A percentile compares a stretch with the other conserved stretches of the same genome.
phyloP scores from a whole-genome alignment of 2,113 vertebrate genomes.

The Girardinichthys multiradiatus region DNA sequence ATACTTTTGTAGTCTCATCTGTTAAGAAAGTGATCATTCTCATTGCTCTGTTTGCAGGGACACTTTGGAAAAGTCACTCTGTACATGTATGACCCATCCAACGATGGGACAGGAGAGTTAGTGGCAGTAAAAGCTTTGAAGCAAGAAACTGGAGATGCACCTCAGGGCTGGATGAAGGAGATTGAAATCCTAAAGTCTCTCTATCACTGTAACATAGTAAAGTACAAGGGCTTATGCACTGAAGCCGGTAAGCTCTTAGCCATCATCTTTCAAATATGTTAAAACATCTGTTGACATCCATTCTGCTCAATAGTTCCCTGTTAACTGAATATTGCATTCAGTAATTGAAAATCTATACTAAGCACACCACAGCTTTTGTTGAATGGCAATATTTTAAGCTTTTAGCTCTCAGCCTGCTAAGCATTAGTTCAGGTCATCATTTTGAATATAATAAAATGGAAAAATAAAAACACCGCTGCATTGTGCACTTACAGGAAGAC shows the following conservation, averaged over 20 bases:
- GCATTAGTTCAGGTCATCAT: constrained; percentile 11
- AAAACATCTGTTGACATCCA: not conserved
- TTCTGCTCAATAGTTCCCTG: not conserved
- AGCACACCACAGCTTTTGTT: constrained; percentile 14
- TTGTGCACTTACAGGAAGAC: constrained; percentile 81
- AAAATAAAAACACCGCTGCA: constrained; percentile 22
- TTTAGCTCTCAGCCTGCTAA: constrained; percentile 23
- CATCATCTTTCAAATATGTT: constrained; percentile 6
- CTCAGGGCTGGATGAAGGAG: constrained; percentile 86
- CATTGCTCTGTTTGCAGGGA: constrained; percentile 78
- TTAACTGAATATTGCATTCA: constrained; percentile 1
- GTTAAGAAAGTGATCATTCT: not conserved
- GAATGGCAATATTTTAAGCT: constrained; percentile 42
- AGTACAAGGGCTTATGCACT: constrained; percentile 92
- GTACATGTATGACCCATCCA: constrained; percentile 88
- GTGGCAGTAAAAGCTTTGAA: constrained; percentile 93
- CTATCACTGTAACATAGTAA: constrained; percentile 90
- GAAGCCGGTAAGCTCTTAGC: constrained; percentile 82
- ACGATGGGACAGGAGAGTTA: constrained; percentile 89
- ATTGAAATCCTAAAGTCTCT: constrained; percentile 91
- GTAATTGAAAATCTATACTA: constrained; percentile 30
- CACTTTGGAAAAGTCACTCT: constrained; percentile 94
- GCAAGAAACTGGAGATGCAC: constrained; percentile 82
- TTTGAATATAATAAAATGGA: not conserved
- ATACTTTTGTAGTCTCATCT: not conserved